These are phyloP conservation scores for Luperina testacea DNA, from an alignment of 2,888 invertebrate species.

Conservation along the genomic window DNA sequence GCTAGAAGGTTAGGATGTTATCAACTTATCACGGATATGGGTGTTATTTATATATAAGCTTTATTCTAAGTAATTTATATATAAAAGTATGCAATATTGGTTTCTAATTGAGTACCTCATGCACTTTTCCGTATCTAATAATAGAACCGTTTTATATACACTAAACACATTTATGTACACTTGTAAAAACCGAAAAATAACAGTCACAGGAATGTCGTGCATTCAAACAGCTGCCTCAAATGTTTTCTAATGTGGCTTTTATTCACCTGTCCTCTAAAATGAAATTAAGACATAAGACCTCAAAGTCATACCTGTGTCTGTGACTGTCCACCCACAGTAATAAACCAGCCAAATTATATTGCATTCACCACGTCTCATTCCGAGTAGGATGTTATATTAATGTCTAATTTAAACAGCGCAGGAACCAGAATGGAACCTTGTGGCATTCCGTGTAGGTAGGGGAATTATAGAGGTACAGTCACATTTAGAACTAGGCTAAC, in stretches of 20 bases:
- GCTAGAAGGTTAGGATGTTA: not conserved
- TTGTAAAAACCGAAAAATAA: not conserved
- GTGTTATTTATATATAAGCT: not conserved
- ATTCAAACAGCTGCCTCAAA: not conserved
- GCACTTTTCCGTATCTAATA: not conserved
- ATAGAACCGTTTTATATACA: not conserved
- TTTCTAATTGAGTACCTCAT: not conserved
- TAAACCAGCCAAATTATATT: constrained; percentile 66
- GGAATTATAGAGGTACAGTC: constrained; percentile 13
- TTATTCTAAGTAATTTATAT: not conserved
- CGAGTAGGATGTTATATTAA: constrained; percentile 68
- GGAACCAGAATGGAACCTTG: constrained; percentile 79
- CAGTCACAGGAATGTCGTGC: not conserved
- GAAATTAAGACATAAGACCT: constrained; percentile 25
- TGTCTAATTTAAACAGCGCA: constrained; percentile 72
- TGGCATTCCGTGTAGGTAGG: constrained; percentile 76
- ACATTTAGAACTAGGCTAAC: constrained; percentile 13
- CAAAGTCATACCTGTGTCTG: constrained; percentile 61
- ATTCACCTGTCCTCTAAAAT: constrained; percentile 6
- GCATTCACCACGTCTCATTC: constrained; percentile 60
- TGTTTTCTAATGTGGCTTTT: not conserved
- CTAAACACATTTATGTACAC: too few species aligned
- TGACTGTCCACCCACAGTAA: constrained; percentile 73
- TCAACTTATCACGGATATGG: too few species aligned
- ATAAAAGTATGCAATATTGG: not conserved